These are phyloP conservation scores for Anguilla anguilla DNA, from an alignment of 2,797 vertebrate genomes.

Conservation along the genomic window DNA sequence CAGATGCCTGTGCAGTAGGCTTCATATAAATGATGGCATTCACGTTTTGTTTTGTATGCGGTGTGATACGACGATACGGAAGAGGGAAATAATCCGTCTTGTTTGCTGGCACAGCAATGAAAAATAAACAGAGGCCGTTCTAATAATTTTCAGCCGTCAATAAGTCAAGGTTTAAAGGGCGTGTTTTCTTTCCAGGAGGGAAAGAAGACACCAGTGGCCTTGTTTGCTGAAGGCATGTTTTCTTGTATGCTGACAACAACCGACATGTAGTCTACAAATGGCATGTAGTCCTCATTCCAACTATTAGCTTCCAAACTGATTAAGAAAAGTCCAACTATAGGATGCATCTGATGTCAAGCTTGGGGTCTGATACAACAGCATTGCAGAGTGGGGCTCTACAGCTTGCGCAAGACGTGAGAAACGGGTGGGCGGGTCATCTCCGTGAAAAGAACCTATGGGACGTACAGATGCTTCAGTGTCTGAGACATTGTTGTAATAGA, in stretches of 20 bases:
- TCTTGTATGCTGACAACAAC: background rate
- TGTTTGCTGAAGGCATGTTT: background rate
- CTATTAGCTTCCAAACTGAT: background rate
- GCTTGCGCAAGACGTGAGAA: background rate
- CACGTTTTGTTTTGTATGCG: background rate
- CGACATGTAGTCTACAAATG: background rate
- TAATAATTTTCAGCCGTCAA: background rate
- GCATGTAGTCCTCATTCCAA: background rate
- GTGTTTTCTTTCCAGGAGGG: slow-evolving; percentile 8
- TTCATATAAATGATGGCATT: background rate
- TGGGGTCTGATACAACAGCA: background rate
- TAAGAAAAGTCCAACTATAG: background rate
- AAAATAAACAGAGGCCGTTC: background rate
- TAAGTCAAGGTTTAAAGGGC: background rate
- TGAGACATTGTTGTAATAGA: background rate
- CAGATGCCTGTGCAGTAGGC: background rate
- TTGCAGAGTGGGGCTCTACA: background rate
- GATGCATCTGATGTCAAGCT: background rate
- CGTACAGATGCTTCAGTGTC: background rate
- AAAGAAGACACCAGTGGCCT: background rate
- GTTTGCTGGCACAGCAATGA: background rate
- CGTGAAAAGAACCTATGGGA: background rate
- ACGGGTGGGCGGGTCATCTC: background rate
- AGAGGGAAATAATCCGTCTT: background rate
- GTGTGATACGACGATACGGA: background rate